Conservation (phyloP, 2,888 invertebrate genomes). For the Caenorhabditis sp. region DNA sequence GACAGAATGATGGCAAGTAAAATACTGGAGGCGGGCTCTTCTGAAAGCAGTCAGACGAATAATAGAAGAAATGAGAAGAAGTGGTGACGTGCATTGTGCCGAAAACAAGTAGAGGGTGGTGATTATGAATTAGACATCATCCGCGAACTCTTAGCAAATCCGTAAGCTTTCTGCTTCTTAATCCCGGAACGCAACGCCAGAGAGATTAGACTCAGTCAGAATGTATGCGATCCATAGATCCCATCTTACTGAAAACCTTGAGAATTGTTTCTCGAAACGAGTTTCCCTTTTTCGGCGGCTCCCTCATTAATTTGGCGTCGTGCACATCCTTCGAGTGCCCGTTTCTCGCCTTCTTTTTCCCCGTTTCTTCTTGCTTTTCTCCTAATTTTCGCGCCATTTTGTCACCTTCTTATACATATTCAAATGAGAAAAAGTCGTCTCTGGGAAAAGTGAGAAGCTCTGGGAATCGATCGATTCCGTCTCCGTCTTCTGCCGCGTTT, state of each 20-base stretch:
- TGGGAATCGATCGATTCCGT: constrained; percentile 18
- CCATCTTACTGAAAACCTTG: no score
- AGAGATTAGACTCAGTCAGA: no score
- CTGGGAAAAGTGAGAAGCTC: background rate
- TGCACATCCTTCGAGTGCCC: constrained; percentile 10
- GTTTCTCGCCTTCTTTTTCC: background rate
- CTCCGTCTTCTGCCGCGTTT: background rate
- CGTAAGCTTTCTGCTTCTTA: no score
- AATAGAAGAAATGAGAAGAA: background rate
- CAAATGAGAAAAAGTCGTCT: background rate
- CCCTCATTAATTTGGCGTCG: constrained; percentile 46
- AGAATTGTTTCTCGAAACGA: no score
- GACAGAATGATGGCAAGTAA: no score
- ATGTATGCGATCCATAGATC: no score
- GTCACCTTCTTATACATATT: constrained; percentile 11
- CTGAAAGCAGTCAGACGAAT: no score
- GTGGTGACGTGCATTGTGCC: background rate
- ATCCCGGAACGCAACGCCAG: no score
- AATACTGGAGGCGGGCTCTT: no score
- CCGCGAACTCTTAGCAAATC: no score
- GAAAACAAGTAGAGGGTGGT: no score
- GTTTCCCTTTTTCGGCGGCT: constrained; percentile 1
- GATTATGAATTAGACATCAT: no score
- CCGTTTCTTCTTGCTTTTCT: background rate
- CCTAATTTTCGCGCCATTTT: constrained; percentile 7